These are phyloP conservation scores for Luperina nickerlii DNA, from an alignment of 2,888 invertebrate genomes.

Conservation along the genomic window DNA sequence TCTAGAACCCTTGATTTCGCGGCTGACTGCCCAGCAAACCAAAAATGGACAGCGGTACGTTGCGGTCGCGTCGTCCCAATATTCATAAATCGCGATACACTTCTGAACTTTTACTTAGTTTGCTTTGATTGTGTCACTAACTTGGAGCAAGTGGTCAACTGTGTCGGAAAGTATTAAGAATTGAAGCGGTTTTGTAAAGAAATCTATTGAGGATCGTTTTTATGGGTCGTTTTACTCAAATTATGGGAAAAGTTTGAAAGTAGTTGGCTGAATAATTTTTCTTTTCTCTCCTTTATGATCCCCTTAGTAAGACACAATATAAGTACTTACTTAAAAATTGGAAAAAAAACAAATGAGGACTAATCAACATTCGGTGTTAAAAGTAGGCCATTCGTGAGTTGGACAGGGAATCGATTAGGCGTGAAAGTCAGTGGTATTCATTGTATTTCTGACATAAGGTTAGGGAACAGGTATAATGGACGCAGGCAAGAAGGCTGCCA, in stretches of 20 bases:
- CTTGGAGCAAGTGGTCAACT: slow-evolving; percentile 26
- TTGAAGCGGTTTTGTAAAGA: slow-evolving; percentile 13
- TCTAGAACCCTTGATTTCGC: slow-evolving; percentile 72
- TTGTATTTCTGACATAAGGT: background rate
- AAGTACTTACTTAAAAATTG: background rate
- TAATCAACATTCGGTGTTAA: background rate
- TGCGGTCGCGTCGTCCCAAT: slow-evolving; percentile 68
- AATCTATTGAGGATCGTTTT: background rate
- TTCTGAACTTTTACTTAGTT: slow-evolving; percentile 62
- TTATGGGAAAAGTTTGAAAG: background rate
- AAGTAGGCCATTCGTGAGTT: background rate
- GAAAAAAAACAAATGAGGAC: background rate
- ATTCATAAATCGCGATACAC: slow-evolving; percentile 71
- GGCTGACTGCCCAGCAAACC: slow-evolving; percentile 70
- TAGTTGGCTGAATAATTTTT: background rate
- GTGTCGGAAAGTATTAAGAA: slow-evolving; percentile 29
- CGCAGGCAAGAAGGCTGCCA: background rate
- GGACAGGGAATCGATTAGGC: too few relatives aligned
- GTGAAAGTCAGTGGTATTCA: background rate
- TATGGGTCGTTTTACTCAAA: background rate
- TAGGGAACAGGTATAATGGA: background rate
- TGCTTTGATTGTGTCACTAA: slow-evolving; percentile 41
- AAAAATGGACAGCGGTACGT: slow-evolving; percentile 68
- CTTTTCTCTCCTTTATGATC: background rate
- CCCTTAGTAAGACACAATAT: background rate